Evolutionary conservation across 2,888 invertebrate genomes (phyloP).

Genomic region (Oscheius sp.): DNA sequence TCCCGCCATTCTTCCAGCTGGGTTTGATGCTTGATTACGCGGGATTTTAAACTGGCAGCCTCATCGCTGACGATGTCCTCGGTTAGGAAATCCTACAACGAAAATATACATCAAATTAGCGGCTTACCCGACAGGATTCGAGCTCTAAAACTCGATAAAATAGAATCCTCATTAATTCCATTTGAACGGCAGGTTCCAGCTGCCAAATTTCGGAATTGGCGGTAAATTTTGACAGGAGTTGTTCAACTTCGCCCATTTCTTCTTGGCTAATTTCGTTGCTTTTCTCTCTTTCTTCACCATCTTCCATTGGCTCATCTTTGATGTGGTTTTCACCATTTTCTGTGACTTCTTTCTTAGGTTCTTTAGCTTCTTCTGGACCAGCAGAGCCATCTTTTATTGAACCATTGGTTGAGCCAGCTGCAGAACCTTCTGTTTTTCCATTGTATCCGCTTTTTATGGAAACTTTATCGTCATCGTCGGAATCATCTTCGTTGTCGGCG

Average conservation of each 20-base stretch:
- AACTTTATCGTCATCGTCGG: constrained; percentile 18
- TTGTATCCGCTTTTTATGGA: not conserved
- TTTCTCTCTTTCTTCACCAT: constrained; percentile 3
- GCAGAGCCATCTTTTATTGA: no score
- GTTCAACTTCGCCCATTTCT: constrained; percentile 23
- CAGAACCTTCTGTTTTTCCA: no score
- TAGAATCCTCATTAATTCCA: constrained; percentile 23
- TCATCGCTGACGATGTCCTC: constrained; percentile 25
- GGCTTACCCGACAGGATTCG: constrained; percentile 24
- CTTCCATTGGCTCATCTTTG: constrained; percentile 9
- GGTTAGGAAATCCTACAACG: constrained; percentile 20
- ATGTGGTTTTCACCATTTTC: constrained; percentile 8
- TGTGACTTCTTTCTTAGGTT: not conserved
- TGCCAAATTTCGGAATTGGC: constrained; percentile 29
- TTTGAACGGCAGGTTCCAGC: constrained; percentile 15
- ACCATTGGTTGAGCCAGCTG: no score
- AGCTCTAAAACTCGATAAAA: constrained; percentile 19
- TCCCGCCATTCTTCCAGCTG: constrained; percentile 26
- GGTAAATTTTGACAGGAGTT: constrained; percentile 17
- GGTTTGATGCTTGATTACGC: not conserved
- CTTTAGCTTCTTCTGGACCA: not conserved
- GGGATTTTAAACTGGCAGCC: constrained; percentile 15
- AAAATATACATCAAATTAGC: not conserved
- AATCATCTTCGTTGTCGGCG: not conserved
- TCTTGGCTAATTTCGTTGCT: not conserved